These are phyloP conservation scores for Drosophila arawakana DNA, from an alignment of 1,140 invertebrate species.

Conservation along the genomic window DNA sequence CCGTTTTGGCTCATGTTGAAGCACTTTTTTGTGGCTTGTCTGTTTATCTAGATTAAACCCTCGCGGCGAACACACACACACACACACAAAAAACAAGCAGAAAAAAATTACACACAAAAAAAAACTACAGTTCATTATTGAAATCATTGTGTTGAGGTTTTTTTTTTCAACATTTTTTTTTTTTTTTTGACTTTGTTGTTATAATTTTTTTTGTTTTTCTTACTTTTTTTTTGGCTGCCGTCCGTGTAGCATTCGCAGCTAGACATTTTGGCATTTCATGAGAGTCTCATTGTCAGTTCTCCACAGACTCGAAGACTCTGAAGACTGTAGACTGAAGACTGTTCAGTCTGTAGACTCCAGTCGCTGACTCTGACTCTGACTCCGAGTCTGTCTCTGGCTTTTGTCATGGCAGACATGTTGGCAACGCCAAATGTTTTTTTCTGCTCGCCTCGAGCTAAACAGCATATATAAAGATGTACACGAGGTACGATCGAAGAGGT, in stretches of 20 bases:
- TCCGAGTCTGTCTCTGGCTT: slow-evolving; percentile 43
- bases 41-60: slow-evolving; percentile 79
- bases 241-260: slow-evolving; percentile 72
- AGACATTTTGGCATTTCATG: slow-evolving; percentile 82
- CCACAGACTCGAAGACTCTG: slow-evolving; percentile 39
- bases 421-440: slow-evolving; percentile 79
- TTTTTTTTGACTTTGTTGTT: slow-evolving; percentile 28
- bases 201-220: slow-evolving; percentile 20
- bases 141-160: slow-evolving; percentile 72
- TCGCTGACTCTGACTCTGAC: slow-evolving; percentile 3
- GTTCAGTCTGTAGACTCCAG: slow-evolving; percentile 13
- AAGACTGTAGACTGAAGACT: slow-evolving; percentile 27
- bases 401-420: slow-evolving; percentile 81
- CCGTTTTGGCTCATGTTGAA: slow-evolving; percentile 44
- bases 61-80: slow-evolving; percentile 52
- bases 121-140: slow-evolving; percentile 72
- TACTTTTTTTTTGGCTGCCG: slow-evolving; percentile 37
- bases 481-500: slow-evolving; percentile 52
- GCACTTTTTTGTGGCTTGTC: slow-evolving; percentile 70
- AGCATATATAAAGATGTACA: slow-evolving; percentile 64
- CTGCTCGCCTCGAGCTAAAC: slow-evolving; percentile 59
- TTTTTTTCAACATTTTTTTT: slow-evolving; percentile 21
- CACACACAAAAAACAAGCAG: slow-evolving; percentile 28
- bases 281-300: slow-evolving; percentile 64
- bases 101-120: slow-evolving; percentile 45